phyloP scores from a whole-genome alignment of 2,888 invertebrate species.

The Malacosoma neustria region DNA sequence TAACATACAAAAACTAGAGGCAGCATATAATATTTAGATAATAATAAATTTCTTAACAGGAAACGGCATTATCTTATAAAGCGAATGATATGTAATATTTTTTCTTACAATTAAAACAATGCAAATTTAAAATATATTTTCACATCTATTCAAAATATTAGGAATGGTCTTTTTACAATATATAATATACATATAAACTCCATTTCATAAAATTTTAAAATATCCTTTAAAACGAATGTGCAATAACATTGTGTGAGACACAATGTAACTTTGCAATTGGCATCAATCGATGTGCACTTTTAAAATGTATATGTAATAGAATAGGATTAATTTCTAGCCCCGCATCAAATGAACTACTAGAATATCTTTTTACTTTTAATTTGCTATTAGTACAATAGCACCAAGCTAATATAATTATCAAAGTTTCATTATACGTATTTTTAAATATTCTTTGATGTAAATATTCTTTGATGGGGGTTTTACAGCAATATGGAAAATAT shows the following conservation, averaged over 20 bases:
- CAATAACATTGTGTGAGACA: neutral
- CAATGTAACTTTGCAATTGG: constrained; percentile 4
- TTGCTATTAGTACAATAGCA: no score
- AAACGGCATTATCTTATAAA: constrained; percentile 56
- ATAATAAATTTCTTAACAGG: constrained; percentile 23
- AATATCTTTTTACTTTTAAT: no score
- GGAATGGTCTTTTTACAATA: neutral
- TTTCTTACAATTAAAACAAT: constrained; percentile 46
- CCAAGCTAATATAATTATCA: no score
- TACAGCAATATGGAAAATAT: no score
- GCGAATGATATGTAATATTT: constrained; percentile 71
- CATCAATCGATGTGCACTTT: no score
- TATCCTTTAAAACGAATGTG: neutral
- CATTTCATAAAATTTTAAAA: constrained; percentile 2
- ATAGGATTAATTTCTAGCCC: no score
- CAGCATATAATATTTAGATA: constrained; percentile 41
- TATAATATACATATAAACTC: constrained; percentile 1
- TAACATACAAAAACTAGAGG: constrained; percentile 18
- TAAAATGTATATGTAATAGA: no score
- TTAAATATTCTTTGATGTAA: no score
- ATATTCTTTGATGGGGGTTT: no score
- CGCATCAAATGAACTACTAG: no score
- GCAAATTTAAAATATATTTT: constrained; percentile 52
- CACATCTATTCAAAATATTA: constrained; percentile 20
- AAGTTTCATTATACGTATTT: no score